A percentile compares a stretch with the other conserved stretches of the same genome.
phyloP scores from a whole-genome alignment of 2,797 vertebrate genomes.

The Cyprinella venusta region DNA sequence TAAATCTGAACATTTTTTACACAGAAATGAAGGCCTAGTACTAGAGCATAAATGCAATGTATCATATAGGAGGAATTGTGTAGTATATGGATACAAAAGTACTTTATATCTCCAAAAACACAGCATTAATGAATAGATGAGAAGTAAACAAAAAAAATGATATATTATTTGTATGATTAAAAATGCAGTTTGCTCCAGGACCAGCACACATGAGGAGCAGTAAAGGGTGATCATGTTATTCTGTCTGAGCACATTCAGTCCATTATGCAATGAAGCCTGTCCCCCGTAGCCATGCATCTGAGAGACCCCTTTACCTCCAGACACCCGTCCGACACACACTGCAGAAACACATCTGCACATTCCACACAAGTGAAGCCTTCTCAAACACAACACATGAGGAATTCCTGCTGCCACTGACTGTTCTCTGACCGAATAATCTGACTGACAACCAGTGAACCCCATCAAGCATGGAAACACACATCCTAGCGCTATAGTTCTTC shows the following conservation, averaged over 20 bases:
- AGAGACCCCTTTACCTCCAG: neutral
- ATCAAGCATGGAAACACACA: neutral
- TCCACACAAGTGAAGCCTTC: neutral
- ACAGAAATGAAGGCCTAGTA: too few relatives aligned
- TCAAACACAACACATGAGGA: neutral
- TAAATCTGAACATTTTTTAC: too few relatives aligned
- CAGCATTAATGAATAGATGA: too few relatives aligned
- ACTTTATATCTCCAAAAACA: too few relatives aligned
- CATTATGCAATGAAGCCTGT: neutral
- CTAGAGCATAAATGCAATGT: too few relatives aligned
- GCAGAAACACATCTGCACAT: conserved; percentile 4
- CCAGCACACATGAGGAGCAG: neutral
- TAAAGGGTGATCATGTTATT: neutral
- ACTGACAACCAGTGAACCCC: conserved; percentile 7
- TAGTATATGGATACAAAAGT: too few relatives aligned
- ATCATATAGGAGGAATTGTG: too few relatives aligned
- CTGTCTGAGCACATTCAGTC: conserved; percentile 2
- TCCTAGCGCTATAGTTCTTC: neutral
- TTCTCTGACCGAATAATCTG: conserved; percentile 12
- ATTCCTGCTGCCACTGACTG: conserved; percentile 13
- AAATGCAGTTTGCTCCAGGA: neutral
- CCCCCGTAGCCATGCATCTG: neutral
- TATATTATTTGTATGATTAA: too few relatives aligned
- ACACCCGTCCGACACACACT: neutral
- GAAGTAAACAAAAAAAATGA: too few relatives aligned